Conservation (phyloP, 2,888 invertebrate species). For the Hydrotaea cyrtoneurina region DNA sequence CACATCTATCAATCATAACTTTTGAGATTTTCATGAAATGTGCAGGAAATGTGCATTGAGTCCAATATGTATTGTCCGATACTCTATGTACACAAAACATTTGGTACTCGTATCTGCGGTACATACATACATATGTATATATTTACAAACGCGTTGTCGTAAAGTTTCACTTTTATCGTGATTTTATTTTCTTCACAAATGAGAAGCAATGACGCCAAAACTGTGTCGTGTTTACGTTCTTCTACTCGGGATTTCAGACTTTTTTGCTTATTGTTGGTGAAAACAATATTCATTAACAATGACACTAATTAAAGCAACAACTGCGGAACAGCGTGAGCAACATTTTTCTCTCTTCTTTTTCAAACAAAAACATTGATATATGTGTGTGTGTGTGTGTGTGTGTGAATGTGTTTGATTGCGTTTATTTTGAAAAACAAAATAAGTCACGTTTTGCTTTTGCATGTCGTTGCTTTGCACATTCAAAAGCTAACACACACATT, state of each 20-base stretch:
- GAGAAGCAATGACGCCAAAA: neutral
- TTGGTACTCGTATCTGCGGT: no score
- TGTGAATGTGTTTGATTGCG: neutral
- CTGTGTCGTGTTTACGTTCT: neutral
- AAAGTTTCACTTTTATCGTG: no score
- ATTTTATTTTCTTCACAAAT: no score
- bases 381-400: neutral
- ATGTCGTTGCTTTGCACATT: neutral
- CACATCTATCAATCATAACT: no score
- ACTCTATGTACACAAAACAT: no score
- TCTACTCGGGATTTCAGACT: neutral
- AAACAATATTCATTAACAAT: neutral
- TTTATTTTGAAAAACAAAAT: neutral
- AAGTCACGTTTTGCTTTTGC: constrained; percentile 15
- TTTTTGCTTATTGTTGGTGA: neutral
- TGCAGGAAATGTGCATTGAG: no score
- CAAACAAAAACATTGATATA: neutral
- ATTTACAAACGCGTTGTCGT: neutral
- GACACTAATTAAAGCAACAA: constrained; percentile 15
- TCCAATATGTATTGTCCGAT: no score
- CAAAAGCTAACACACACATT: neutral
- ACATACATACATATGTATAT: no score
- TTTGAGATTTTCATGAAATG: no score
- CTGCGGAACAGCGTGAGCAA: neutral
- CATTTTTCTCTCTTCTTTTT: neutral